Evolutionary conservation across 2,888 invertebrate genomes (phyloP), one percentile per base, ranked within the genome.

Genomic region (Andrena bicolor): DNA sequence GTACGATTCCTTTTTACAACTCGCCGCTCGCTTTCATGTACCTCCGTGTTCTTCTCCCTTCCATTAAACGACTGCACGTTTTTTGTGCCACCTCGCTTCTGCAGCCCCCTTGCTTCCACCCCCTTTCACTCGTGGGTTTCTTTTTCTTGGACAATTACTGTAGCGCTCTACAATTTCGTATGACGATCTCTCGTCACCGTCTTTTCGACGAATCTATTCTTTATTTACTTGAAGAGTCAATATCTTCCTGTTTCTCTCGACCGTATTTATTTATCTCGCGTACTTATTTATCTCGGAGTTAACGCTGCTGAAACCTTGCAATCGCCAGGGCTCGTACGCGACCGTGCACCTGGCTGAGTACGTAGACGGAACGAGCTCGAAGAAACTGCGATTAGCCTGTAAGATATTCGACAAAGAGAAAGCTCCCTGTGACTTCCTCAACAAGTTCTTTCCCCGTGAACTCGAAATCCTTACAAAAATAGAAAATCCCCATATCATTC

Each of bases 391-490:
- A 91, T 95, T 98, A 77, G 98, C 98, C 30, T 98, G 98, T 94
- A 99, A 99, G 94, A 97, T 99, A 92, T 98, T 98, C 91, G 98
- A 98, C 93, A 97, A 98, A 92, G 96, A 96, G 88, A 97, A 97
- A 94, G 98, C 98, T 63, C 98, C 98, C 8, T 95, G 96, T 80
- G 98, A 99, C 94, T 99, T 98, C 94, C 95, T 98, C 90, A 97
- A 97, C 88, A 98, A 98, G 94, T 99, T 99, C 94, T 97, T 99
- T 91, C 98, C 99, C 35, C 96, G 99, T 80, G 99, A 99, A 95
- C 95, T 99, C 88, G 97, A 98, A 89, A 98, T 99, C 88, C 94
- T 98, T 80, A 97, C 97, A 32, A 97, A 97, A 94, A 97, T 99
- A 86, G 97, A 98, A 93, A 98, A 99, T 94, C 97, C 98, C 7